These are phyloP conservation scores for Nomada hirtipes DNA, from an alignment of 2,888 invertebrate genomes.

Conservation along the genomic window DNA sequence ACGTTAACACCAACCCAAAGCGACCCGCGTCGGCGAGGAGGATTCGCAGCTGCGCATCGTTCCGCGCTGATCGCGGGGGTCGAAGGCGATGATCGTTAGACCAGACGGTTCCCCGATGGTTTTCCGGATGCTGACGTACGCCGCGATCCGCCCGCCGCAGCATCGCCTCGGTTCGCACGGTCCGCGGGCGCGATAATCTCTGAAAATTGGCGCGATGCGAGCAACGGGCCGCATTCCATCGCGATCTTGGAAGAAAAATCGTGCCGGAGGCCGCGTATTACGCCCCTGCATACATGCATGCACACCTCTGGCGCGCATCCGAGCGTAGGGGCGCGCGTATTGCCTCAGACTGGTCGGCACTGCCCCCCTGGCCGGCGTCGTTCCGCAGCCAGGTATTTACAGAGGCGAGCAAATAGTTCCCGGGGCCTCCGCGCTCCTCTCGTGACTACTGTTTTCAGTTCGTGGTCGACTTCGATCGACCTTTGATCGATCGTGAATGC, in stretches of 20 bases:
- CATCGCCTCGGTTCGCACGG: slow-evolving; percentile 66
- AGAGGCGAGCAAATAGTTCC: slow-evolving; percentile 77
- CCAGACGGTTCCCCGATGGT: slow-evolving; percentile 31
- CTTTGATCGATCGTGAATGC: slow-evolving; percentile 78
- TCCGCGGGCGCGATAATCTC: slow-evolving; percentile 79
- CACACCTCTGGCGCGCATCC: background rate
- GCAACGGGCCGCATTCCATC: slow-evolving; percentile 56
- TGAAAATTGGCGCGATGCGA: slow-evolving; percentile 80
- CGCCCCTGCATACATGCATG: slow-evolving; percentile 20
- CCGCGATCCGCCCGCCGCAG: background rate
- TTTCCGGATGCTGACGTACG: slow-evolving; percentile 55
- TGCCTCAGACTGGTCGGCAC: slow-evolving; percentile 1
- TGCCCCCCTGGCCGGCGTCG: slow-evolving; percentile 49
- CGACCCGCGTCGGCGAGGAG: too few species aligned
- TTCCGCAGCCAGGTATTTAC: slow-evolving; percentile 77
- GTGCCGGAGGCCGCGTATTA: slow-evolving; percentile 56
- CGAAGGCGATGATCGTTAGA: slow-evolving; percentile 12
- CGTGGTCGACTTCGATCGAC: slow-evolving; percentile 77
- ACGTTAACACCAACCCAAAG: too few species aligned
- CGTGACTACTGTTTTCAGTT: slow-evolving; percentile 77
- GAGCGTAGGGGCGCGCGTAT: too few species aligned
- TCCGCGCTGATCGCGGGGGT: slow-evolving; percentile 4
- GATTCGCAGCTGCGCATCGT: too few species aligned
- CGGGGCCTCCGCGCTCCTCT: slow-evolving; percentile 69
- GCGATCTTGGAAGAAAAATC: slow-evolving; percentile 58